These are phyloP conservation scores for Yponomeuta cagnagella DNA, from an alignment of 2,888 invertebrate species.

Conservation along the genomic window DNA sequence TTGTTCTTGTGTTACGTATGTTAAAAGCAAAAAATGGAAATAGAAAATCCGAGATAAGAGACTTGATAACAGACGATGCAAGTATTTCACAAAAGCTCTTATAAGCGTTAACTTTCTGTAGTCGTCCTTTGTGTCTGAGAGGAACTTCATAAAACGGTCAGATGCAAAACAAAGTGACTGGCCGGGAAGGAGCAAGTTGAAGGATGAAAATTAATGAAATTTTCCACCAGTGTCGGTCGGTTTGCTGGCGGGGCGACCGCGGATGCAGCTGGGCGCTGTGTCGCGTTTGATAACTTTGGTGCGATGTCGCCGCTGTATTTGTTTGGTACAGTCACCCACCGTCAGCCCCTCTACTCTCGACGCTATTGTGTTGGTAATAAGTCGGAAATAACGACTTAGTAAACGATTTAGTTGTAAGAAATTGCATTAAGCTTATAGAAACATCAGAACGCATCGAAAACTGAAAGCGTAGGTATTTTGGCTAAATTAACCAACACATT, in stretches of 20 bases:
- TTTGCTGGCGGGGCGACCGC: conserved; percentile 35
- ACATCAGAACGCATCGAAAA: too few relatives aligned
- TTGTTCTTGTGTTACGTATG: too few relatives aligned
- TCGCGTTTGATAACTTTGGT: conserved; percentile 2
- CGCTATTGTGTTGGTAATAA: background rate
- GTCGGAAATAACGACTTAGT: too few relatives aligned
- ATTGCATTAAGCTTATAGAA: too few relatives aligned
- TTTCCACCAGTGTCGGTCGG: conserved; percentile 34
- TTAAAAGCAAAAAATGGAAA: too few relatives aligned
- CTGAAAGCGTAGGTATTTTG: too few relatives aligned
- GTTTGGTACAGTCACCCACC: background rate
- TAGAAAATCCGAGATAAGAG: too few relatives aligned
- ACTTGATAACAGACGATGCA: too few relatives aligned
- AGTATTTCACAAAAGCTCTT: too few relatives aligned
- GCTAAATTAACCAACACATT: too few relatives aligned
- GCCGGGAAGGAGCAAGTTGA: conserved; percentile 38
- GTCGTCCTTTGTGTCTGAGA: background rate
- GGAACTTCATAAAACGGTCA: conserved; percentile 24
- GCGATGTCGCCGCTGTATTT: background rate
- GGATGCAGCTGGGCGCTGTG: conserved; percentile 18
- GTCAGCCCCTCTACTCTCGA: background rate
- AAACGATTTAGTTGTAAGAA: too few relatives aligned
- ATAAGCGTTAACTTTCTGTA: too few relatives aligned
- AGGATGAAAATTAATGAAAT: conserved; percentile 67
- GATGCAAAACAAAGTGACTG: conserved; percentile 42